These are phyloP conservation scores for Lasioglossum malachurum DNA, from an alignment of 2,888 invertebrate genomes.

Conservation along the genomic window DNA sequence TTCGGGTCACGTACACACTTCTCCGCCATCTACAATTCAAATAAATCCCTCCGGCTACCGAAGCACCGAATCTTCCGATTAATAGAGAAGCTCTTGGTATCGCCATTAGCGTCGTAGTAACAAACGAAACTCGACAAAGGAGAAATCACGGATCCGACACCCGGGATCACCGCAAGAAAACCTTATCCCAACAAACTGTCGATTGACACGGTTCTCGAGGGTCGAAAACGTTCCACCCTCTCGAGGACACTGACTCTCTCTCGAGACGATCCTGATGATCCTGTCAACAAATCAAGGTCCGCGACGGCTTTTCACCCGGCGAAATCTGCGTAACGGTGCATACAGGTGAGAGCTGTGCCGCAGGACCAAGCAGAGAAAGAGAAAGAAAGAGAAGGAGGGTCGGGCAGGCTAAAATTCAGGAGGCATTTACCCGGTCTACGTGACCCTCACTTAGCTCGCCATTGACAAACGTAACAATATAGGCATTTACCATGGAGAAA, in stretches of 20 bases:
- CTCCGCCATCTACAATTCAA: conserved; percentile 1
- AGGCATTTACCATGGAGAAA: conserved; percentile 84
- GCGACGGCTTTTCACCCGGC: conserved; percentile 28
- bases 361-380: conserved; percentile 34
- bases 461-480: conserved; percentile 85
- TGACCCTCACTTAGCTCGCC: conserved; percentile 84
- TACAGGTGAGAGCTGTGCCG: conserved; percentile 28
- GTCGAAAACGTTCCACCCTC: background rate
- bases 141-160: background rate
- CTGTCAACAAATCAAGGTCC: conserved; percentile 31
- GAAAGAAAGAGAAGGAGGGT: conserved; percentile 61
- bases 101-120: background rate
- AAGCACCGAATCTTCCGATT: background rate
- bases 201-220: conserved; percentile 12
- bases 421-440: conserved; percentile 80
- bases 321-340: conserved; percentile 44
- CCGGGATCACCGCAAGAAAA: background rate
- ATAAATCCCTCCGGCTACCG: background rate
- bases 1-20: background rate
- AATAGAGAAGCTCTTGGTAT: background rate
- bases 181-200: conserved; percentile 1
- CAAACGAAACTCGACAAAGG: background rate
- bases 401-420: conserved; percentile 77
- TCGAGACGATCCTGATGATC: conserved; percentile 25
- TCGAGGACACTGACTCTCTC: background rate